These are phyloP conservation scores for Notamacropus eugenii DNA, from an alignment of 2,797 vertebrate genomes.

Conservation along the genomic window DNA sequence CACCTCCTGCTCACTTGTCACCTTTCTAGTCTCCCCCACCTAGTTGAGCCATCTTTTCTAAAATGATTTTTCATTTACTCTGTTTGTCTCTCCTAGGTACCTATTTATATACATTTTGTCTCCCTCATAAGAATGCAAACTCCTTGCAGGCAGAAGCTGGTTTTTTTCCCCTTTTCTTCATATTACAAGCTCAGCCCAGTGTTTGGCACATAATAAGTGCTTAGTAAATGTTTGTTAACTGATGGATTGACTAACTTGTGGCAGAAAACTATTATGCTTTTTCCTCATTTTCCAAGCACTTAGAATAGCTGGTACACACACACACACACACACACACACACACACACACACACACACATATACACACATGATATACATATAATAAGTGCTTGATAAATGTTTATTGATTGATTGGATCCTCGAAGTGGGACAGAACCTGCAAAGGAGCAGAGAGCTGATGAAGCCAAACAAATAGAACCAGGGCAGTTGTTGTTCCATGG, in stretches of 20 bases:
- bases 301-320: not conserved
- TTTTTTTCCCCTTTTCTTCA: not conserved
- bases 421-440: not conserved
- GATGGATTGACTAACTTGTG: not conserved
- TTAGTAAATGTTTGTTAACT: not conserved
- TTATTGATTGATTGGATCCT: not conserved
- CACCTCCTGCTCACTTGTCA: too few species aligned
- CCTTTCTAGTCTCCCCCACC: not conserved
- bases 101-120: not conserved
- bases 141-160: not conserved
- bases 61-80: not conserved
- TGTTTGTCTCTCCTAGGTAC: not conserved
- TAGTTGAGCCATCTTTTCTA: not conserved
- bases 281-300: not conserved
- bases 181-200: not conserved
- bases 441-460: not conserved
- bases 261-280: not conserved
- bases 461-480: not conserved
- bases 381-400: not conserved
- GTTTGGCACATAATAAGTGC: not conserved
- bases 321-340: not conserved
- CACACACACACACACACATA: not conserved
- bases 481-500: not conserved
- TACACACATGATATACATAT: not conserved
- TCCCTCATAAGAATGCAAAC: not conserved